Evolutionary conservation across 2,888 invertebrate species (phyloP), one percentile per base, ranked within the genome.

Genomic region (Gymnocheta viridis): DNA sequence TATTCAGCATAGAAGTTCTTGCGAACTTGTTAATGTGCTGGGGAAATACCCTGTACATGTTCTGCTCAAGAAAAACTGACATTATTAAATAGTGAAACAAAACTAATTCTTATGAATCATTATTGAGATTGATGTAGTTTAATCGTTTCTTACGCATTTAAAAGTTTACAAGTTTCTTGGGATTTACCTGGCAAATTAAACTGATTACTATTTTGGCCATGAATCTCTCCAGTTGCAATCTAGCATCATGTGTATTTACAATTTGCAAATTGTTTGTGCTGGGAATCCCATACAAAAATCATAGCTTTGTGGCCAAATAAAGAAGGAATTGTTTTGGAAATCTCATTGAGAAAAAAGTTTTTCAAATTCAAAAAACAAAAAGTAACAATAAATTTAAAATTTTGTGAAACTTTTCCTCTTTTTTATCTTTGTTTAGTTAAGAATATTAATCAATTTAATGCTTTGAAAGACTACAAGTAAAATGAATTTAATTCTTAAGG

Each of bases 91-190:
- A 14, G n/a, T 41, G 22, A 24, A 24, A 47, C 9, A 27, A 12
- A 49, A 47, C 6, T 24, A 72, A 47, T 35, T 60, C 35, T 35
- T 62, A 60, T 73, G 73, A 73, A 35, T 73, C 73, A 73, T 32
- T 35, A 0, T 29, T 12, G 17, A 69, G 19, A 54, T 35, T 14
- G n/a, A 24, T 72, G 32, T 3, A 1, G 24, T 32, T 73, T 73
- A 62, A 49, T 24, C n/a, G 27, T 10, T 49, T 47, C 35, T 27
- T 60, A 14, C 5, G 47, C 60, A 49, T 14, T 41, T 4, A n/a
- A 4, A 17, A 14, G 17, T 17, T 41, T 29, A 29, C 41, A 29
- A 41, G 35, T 60, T 73, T 35, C 0, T 72, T 72, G 73, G 60
- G 73, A 24, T 60, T 73, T 62, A 73, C 73, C 47, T 27, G 2